Percentiles rank a stretch among this genome's conserved stretches.
Evolutionary conservation across 2,888 invertebrate species (phyloP).

Genomic region (Scaptomyza tumidula): DNA sequence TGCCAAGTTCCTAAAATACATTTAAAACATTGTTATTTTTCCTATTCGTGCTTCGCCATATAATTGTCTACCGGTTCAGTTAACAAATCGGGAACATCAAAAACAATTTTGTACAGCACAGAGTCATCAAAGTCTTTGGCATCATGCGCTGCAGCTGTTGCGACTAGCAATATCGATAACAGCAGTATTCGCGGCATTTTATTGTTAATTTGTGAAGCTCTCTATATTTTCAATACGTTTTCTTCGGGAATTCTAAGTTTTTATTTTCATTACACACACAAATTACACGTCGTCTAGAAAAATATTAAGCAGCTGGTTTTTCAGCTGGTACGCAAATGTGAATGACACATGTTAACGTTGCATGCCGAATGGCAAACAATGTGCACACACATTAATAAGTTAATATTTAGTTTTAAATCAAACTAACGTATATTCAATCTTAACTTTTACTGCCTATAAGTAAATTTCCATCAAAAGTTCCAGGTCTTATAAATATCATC

Average conservation of each 20-base stretch:
- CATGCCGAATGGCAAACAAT: constrained; percentile 30
- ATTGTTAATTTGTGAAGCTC: background rate
- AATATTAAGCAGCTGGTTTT: constrained; percentile 43
- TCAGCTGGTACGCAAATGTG: constrained; percentile 37
- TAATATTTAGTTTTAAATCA: background rate
- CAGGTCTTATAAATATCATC: too few species aligned
- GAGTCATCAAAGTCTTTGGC: constrained; percentile 91
- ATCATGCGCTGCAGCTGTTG: constrained; percentile 85
- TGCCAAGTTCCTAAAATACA: constrained; percentile 62
- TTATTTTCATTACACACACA: constrained; percentile 41
- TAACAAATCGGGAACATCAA: constrained; percentile 88
- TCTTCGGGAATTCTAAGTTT: constrained; percentile 6
- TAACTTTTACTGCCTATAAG: background rate
- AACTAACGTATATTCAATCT: background rate
- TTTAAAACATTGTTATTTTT: background rate
- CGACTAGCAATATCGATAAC: constrained; percentile 32
- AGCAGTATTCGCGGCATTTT: constrained; percentile 17
- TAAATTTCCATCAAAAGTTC: background rate
- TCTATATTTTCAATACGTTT: constrained; percentile 16
- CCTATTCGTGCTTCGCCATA: background rate
- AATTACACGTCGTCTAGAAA: constrained; percentile 54
- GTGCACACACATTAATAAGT: background rate
- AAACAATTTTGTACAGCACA: constrained; percentile 90
- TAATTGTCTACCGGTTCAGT: constrained; percentile 80
- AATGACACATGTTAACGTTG: constrained; percentile 4